Conservation (phyloP, 2,113 vertebrate species). For the Panthera leo region DNA sequence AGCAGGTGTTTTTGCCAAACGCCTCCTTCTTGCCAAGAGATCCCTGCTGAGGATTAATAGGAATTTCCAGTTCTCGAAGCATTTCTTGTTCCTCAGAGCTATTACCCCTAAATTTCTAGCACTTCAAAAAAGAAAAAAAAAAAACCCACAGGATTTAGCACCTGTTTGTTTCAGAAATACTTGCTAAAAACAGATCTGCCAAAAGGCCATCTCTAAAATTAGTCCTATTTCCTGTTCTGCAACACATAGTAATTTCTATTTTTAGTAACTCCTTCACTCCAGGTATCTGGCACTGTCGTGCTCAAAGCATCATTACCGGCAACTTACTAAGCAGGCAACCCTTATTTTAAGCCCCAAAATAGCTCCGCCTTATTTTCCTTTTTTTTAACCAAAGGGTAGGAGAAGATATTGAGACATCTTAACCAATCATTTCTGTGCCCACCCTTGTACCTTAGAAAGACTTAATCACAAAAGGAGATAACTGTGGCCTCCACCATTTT, state of each 20-base stretch:
- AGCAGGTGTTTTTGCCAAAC: constrained; percentile 42
- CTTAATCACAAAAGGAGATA: neutral
- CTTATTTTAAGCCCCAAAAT: constrained; percentile 67
- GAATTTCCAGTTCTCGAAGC: constrained; percentile 68
- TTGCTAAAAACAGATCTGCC: constrained; percentile 73
- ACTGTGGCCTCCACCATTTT: neutral
- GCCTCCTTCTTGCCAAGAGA: constrained; percentile 38
- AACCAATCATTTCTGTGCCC: neutral
- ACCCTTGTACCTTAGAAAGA: neutral
- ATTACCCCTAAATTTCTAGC: constrained; percentile 44
- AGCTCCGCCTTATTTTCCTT: constrained; percentile 14
- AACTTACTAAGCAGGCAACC: constrained; percentile 66
- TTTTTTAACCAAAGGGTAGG: neutral
- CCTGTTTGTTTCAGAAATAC: constrained; percentile 70
- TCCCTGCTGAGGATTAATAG: neutral
- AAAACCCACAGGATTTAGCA: constrained; percentile 58
- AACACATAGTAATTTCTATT: constrained; percentile 78
- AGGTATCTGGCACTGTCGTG: constrained; percentile 58
- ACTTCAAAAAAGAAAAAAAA: constrained; percentile 61
- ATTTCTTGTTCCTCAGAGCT: constrained; percentile 56
- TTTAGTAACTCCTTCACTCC: constrained; percentile 81
- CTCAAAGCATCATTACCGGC: constrained; percentile 59
- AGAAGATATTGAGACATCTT: neutral
- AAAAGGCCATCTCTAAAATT: constrained; percentile 80
- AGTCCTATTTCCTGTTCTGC: constrained; percentile 77